A percentile compares a stretch with the other conserved stretches of the same genome.
Conservation (phyloP, 2,113 vertebrate species). For the Atherinomorus stipes region DNA sequence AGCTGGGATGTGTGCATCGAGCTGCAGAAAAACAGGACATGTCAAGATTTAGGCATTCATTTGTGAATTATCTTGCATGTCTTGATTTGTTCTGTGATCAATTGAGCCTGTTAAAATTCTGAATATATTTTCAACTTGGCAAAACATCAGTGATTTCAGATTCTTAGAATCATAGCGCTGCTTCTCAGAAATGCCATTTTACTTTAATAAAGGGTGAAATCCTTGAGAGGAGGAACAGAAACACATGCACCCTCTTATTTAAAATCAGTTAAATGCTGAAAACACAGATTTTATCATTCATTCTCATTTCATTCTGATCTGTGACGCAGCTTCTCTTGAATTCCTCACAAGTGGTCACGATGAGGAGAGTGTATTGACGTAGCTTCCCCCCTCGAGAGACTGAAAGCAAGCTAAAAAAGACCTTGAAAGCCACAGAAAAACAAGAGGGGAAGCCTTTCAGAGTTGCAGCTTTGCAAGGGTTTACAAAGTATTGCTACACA, state of each 20-base stretch:
- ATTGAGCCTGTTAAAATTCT: too few relatives aligned
- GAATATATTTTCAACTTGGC: neutral
- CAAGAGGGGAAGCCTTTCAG: neutral
- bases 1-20: conserved; percentile 13
- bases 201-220: neutral
- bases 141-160: conserved; percentile 4
- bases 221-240: too few relatives aligned
- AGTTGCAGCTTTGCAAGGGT: conserved; percentile 1
- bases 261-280: neutral
- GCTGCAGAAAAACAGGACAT: neutral
- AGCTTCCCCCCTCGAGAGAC: neutral
- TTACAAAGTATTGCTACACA: neutral
- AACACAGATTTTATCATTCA: neutral
- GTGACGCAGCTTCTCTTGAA: neutral
- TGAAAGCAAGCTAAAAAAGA: conserved; percentile 13
- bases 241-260: too few relatives aligned
- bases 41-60: neutral
- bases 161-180: conserved; percentile 6
- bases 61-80: neutral
- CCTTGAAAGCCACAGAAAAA: conserved; percentile 3
- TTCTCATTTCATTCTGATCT: neutral
- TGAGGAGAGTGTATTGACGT: neutral
- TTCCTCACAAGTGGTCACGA: neutral
- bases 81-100: neutral
- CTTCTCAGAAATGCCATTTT: conserved; percentile 9